Conservation (phyloP, 2,888 invertebrate species). For the Calameuta idolon region DNA sequence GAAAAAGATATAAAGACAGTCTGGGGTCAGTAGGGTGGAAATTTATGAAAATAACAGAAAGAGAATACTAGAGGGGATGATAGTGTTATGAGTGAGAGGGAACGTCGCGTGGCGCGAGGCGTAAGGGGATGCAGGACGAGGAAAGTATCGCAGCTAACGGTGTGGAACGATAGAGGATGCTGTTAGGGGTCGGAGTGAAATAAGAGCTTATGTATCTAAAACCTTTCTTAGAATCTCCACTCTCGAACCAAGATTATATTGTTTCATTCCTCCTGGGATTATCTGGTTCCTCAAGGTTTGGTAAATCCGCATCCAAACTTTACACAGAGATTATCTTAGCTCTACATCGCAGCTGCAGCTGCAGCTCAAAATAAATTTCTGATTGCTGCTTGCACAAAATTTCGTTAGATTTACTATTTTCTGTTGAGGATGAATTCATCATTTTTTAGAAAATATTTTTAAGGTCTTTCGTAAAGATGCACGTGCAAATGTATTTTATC, state of each 20-base stretch:
- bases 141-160: slow-evolving; percentile 28
- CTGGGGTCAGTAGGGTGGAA: background rate
- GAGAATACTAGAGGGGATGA: background rate
- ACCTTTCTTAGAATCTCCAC: slow-evolving; percentile 23
- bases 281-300: slow-evolving; percentile 7
- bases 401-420: background rate
- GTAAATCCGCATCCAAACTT: background rate
- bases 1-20: background rate
- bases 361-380: background rate
- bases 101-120: background rate
- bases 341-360: background rate
- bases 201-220: slow-evolving; percentile 23
- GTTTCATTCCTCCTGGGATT: slow-evolving; percentile 23
- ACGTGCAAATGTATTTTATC: too few species aligned
- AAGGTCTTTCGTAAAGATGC: too few species aligned
- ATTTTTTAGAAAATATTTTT: too few species aligned
- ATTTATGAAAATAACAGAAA: background rate
- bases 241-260: slow-evolving; percentile 23
- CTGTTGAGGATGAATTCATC: background rate
- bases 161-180: slow-evolving; percentile 34
- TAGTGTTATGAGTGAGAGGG: background rate
- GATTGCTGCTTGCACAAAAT: background rate
- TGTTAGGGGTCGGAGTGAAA: slow-evolving; percentile 32
- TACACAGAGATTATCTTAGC: slow-evolving; percentile 2
- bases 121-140: slow-evolving; percentile 17